Evolutionary conservation across 37 sponge, comb jelly and placozoan genomes (phyloP).

Genomic region (Aplysina aerophoba): DNA sequence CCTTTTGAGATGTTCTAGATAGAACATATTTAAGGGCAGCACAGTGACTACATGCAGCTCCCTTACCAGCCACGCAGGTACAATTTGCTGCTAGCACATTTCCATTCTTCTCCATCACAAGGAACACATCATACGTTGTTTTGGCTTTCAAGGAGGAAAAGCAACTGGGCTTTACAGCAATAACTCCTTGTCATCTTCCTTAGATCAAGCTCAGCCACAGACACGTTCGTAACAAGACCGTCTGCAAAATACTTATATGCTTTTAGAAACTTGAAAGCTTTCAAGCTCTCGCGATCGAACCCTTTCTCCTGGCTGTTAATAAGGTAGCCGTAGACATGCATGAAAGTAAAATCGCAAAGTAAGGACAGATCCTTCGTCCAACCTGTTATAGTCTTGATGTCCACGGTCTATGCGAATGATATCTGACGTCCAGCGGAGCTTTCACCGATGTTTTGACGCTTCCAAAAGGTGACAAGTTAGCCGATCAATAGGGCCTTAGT

Average conservation of each 20-base stretch:
- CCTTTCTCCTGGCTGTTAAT: conserved; percentile 4
- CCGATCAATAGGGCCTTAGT: too few relatives aligned
- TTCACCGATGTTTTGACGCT: too few relatives aligned
- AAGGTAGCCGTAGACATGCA: conserved; percentile 2
- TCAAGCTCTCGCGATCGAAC: conserved; percentile 2
- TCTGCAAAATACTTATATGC: conserved; percentile 15
- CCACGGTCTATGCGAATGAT: too few relatives aligned
- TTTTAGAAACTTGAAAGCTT: conserved; percentile 6
- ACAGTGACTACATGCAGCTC: neutral
- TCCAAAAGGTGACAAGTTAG: too few relatives aligned
- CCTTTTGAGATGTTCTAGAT: neutral
- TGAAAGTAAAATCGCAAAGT: neutral
- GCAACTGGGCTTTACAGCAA: neutral
- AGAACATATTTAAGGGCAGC: conserved; percentile 1
- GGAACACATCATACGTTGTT: neutral
- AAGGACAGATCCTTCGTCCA: conserved; percentile 13
- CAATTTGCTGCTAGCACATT: neutral
- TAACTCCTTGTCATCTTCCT: neutral
- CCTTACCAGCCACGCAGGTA: conserved; percentile 22
- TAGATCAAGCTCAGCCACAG: neutral
- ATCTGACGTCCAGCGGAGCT: too few relatives aligned
- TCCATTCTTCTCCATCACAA: neutral
- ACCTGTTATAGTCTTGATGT: too few relatives aligned
- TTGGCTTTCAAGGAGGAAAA: conserved; percentile 11
- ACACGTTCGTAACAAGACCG: neutral